Evolutionary conservation across 2,888 invertebrate species (phyloP).

Genomic region (Lobophora halterata): DNA sequence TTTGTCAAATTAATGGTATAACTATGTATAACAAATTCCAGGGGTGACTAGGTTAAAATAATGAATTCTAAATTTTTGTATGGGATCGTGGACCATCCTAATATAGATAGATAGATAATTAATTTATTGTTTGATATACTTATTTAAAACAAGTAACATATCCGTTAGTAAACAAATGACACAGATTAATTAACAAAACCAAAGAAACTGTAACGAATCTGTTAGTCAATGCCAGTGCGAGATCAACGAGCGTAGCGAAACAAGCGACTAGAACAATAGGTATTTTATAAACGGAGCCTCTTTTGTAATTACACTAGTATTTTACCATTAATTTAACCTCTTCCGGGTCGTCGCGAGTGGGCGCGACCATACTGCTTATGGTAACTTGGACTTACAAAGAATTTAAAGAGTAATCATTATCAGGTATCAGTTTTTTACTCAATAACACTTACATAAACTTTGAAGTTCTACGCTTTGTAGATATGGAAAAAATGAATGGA

Average conservation of each 20-base stretch:
- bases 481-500: too few species aligned
- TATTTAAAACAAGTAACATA: constrained; percentile 30
- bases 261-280: constrained; percentile 32
- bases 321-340: constrained; percentile 41
- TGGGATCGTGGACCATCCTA: too few species aligned
- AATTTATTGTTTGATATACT: too few species aligned
- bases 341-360: constrained; percentile 59
- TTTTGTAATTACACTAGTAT: constrained; percentile 36
- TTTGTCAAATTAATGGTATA: too few species aligned
- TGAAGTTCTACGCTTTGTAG: too few species aligned
- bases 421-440: too few species aligned
- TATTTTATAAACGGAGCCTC: constrained; percentile 23
- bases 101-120: too few species aligned
- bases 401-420: too few species aligned
- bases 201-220: constrained; percentile 41
- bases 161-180: constrained; percentile 32
- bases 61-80: too few species aligned
- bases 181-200: constrained; percentile 32
- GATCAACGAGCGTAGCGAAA: constrained; percentile 38
- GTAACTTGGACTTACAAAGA: constrained; percentile 46
- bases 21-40: too few species aligned
- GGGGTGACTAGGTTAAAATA: too few species aligned
- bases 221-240: constrained; percentile 43
- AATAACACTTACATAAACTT: too few species aligned
- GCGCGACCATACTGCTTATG: constrained; percentile 52